Evolutionary conservation across 2,888 invertebrate species (phyloP).

Genomic region (Lomographa bimaculata): DNA sequence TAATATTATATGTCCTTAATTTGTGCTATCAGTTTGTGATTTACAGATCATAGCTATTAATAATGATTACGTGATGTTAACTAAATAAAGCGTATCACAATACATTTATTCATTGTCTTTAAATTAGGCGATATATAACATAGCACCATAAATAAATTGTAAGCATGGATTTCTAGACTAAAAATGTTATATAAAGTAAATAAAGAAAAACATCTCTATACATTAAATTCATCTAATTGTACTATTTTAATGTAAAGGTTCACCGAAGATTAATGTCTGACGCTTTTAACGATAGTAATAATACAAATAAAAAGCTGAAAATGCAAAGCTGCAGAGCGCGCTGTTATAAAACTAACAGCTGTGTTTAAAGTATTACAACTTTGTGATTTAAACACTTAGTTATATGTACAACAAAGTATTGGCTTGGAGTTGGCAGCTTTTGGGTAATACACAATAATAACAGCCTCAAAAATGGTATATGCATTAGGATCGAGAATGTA

Average conservation of each 20-base stretch:
- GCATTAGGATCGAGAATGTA: background rate
- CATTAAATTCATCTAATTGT: slow-evolving; percentile 59
- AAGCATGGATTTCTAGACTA: slow-evolving; percentile 29
- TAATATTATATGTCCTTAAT: background rate
- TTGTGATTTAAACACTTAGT: too few relatives aligned
- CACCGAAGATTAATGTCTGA: slow-evolving; percentile 13
- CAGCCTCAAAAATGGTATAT: too few relatives aligned
- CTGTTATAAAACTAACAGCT: too few relatives aligned
- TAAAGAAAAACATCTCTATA: slow-evolving; percentile 50
- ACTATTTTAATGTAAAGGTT: slow-evolving; percentile 54
- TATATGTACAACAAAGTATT: too few relatives aligned
- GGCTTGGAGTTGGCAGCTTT: too few relatives aligned
- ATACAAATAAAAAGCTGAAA: too few relatives aligned
- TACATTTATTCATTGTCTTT: slow-evolving; percentile 15
- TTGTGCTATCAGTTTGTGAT: slow-evolving; percentile 2
- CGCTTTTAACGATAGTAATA: too few relatives aligned
- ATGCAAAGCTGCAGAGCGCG: too few relatives aligned
- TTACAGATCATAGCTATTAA: slow-evolving; percentile 3
- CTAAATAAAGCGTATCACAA: slow-evolving; percentile 16
- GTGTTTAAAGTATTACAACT: too few relatives aligned
- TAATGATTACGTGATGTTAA: slow-evolving; percentile 10
- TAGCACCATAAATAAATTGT: slow-evolving; percentile 44
- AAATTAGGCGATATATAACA: slow-evolving; percentile 22
- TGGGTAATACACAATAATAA: too few relatives aligned
- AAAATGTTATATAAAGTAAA: slow-evolving; percentile 35